These are phyloP conservation scores for Megalurothrips usitatus DNA, from an alignment of 2,888 invertebrate species.

Conservation along the genomic window DNA sequence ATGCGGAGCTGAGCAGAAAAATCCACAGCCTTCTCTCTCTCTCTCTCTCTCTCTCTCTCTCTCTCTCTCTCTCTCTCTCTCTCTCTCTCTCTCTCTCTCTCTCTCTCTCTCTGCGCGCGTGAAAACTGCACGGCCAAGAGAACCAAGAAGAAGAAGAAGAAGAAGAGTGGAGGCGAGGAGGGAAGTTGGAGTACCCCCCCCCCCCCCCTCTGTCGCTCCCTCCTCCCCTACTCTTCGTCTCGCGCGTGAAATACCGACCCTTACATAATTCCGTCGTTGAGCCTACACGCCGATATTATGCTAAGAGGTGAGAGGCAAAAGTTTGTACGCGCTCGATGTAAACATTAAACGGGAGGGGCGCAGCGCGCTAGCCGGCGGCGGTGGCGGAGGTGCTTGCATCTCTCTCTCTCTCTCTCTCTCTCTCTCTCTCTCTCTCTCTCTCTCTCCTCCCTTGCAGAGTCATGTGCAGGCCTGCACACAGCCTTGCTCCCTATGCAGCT, in stretches of 20 bases:
- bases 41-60: too few species aligned
- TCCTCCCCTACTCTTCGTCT: background rate
- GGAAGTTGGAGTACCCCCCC: background rate
- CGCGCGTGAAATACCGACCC: background rate
- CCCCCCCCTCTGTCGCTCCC: background rate
- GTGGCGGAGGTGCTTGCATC: too few species aligned
- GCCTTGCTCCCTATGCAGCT: too few species aligned
- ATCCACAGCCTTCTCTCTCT: background rate
- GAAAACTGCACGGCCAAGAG: background rate
- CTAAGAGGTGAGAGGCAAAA: slow-evolving; percentile 14
- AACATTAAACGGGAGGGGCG: slow-evolving; percentile 1
- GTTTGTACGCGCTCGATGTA: background rate
- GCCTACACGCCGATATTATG: slow-evolving; percentile 26
- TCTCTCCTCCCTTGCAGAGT: too few species aligned
- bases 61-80: too few species aligned
- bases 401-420: too few species aligned
- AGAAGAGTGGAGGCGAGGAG: too few species aligned
- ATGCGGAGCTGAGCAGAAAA: background rate
- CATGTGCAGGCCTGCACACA: too few species aligned
- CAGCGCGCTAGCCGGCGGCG: too few species aligned
- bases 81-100: too few species aligned
- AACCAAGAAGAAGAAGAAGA: background rate
- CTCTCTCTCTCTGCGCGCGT: too few species aligned
- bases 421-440: too few species aligned
- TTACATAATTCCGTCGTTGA: slow-evolving; percentile 11